phyloP scores from a whole-genome alignment of 2,888 invertebrate genomes.

The Ornithoptera alexandrae region DNA sequence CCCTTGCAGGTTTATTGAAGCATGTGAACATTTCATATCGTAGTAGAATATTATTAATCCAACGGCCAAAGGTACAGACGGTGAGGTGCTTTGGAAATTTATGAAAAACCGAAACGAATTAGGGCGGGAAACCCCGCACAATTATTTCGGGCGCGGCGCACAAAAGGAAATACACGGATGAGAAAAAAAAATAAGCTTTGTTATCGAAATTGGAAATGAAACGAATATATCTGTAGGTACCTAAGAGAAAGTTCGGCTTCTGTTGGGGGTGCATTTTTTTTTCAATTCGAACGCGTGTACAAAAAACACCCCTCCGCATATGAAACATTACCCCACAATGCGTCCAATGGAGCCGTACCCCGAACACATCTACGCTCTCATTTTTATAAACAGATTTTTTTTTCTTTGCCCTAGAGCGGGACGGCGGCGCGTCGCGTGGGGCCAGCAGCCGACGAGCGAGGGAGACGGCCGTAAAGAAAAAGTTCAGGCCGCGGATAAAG shows the following conservation, averaged over 20 bases:
- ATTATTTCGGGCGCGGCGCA: constrained; percentile 60
- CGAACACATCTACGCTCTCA: constrained; percentile 65
- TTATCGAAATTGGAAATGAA: constrained; percentile 78
- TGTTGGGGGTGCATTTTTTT: constrained; percentile 68
- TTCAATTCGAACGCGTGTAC: constrained; percentile 62
- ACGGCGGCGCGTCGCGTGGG: constrained; percentile 41
- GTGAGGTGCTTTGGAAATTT: constrained; percentile 43
- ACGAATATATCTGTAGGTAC: constrained; percentile 67
- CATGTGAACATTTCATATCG: constrained; percentile 54
- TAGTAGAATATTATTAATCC: constrained; percentile 42
- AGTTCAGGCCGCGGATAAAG: constrained; percentile 75
- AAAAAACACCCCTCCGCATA: constrained; percentile 72
- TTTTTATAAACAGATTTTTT: constrained; percentile 77
- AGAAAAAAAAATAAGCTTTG: constrained; percentile 66
- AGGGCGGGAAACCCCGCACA: constrained; percentile 54
- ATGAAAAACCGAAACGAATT: constrained; percentile 60
- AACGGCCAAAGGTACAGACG: constrained; percentile 45
- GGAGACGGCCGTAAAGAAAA: constrained; percentile 68
- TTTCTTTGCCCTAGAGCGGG: constrained; percentile 59
- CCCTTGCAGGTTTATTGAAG: constrained; percentile 46
- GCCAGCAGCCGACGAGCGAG: constrained; percentile 39
- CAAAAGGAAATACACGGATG: constrained; percentile 53
- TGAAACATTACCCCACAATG: constrained; percentile 75
- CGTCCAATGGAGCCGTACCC: constrained; percentile 66
- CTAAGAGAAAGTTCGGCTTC: constrained; percentile 65